Evolutionary conservation across 2,797 vertebrate species (phyloP), one percentile per base, ranked within the genome.

Genomic region (Vireo griseus): DNA sequence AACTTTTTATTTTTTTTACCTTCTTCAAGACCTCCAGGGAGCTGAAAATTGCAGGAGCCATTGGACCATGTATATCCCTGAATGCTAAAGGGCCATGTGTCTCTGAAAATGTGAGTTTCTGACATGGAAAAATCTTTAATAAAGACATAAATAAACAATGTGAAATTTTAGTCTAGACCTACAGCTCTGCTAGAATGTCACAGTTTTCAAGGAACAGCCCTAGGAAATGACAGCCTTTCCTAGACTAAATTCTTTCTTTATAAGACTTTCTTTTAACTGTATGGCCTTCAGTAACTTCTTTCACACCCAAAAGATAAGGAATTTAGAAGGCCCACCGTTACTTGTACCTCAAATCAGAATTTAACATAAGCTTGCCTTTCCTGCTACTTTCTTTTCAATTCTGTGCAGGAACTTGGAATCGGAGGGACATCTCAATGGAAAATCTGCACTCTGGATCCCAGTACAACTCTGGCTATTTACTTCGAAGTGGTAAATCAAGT

Each of bases 401-500:
- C 52, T 84, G 10, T 63, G 50, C 88, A 98, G 98, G 98, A 98
- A 61, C 91, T 98, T 94, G 99, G 99, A 28, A 83, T 98, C 10
- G 99, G 99, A 88, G 99, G 99, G 68, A 99, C 99, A 2, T 98
- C 96, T 97, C 99, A 99, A 73, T 99, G 99, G 99, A 99, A 99
- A 95, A 97, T 99, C 45, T 99, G 99, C 96, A 97, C 98, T 55
- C 97, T 99, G 82, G 99, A 98, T 95, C 98, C 99, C 8, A 98
- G 98, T 48, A 98, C 98, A 59, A 99, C 99, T 20, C 88, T 99
- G 78, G 99, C 97, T 47, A 85, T 99, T 94, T 99, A 98, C 91
- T 99, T 99, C 97, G 99, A 99, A 98, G 99, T 99, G 24, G 99
- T 99, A 59, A 99, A 99, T 98, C 99, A 99, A 98, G 99, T 99